Conservation (phyloP, 2,888 invertebrate genomes). For the Ctena decussata region DNA sequence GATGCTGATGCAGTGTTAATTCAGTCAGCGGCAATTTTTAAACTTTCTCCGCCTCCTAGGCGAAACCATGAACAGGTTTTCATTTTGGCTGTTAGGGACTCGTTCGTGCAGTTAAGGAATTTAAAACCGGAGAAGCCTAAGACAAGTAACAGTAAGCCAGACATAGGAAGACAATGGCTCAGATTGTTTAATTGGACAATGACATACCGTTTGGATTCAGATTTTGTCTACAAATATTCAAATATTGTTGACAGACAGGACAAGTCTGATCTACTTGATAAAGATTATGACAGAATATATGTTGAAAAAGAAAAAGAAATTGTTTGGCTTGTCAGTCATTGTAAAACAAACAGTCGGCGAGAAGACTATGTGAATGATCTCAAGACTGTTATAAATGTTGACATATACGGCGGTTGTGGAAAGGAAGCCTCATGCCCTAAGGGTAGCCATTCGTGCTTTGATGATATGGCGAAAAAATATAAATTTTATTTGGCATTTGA, state of each 20-base stretch:
- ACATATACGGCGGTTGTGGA: neutral
- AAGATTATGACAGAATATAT: neutral
- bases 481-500: neutral
- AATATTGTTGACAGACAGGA: neutral
- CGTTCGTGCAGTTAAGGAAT: neutral
- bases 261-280: too few species aligned
- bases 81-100: neutral
- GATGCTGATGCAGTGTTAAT: neutral
- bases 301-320: neutral
- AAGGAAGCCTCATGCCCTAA: neutral
- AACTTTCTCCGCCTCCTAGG: neutral
- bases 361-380: neutral
- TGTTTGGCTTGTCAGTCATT: neutral
- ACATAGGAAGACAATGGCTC: neutral
- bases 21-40: neutral
- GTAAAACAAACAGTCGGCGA: neutral
- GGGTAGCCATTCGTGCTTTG: too few species aligned
- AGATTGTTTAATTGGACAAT: constrained; percentile 32
- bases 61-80: neutral
- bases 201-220: constrained; percentile 37
- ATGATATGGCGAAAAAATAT: neutral
- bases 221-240: constrained; percentile 19
- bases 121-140: too few species aligned
- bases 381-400: neutral
- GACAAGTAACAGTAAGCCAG: neutral